Percentiles rank a stretch among this genome's conserved stretches.
phyloP scores from a whole-genome alignment of 92 coral and sea anemone genomes.

The Epizoanthus scotinus region DNA sequence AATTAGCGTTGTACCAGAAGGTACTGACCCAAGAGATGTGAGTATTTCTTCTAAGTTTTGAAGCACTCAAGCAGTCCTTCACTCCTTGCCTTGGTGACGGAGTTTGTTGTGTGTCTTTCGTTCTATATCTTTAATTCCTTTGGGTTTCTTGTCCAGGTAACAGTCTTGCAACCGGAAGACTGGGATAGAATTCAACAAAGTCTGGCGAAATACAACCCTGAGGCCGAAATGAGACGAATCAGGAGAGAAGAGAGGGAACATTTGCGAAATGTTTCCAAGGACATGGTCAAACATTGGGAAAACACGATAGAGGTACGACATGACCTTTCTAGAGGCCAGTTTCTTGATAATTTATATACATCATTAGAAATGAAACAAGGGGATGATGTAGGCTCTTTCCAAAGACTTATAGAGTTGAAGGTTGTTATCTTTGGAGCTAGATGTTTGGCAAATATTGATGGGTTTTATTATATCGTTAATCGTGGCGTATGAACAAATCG shows the following conservation, averaged over 20 bases:
- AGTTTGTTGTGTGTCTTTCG: not conserved
- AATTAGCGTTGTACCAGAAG: slow-evolving; percentile 81
- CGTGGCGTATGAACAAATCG: no score
- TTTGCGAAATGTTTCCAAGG: slow-evolving; percentile 80
- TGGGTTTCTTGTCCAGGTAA: slow-evolving; percentile 59
- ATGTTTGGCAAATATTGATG: no score
- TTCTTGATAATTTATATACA: not conserved
- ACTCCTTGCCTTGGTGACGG: not conserved
- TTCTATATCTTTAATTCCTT: slow-evolving; percentile 1
- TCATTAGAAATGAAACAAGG: not conserved
- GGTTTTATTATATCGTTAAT: no score
- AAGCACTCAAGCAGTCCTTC: not conserved
- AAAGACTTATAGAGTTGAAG: not conserved
- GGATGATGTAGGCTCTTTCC: not conserved
- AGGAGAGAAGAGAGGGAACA: slow-evolving; percentile 76
- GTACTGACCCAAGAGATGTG: slow-evolving; percentile 91
- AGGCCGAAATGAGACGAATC: slow-evolving; percentile 79
- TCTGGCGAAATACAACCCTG: slow-evolving; percentile 85
- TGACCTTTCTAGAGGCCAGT: not conserved
- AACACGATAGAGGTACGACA: slow-evolving; percentile 91
- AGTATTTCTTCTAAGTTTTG: slow-evolving; percentile 14
- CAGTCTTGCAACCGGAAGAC: slow-evolving; percentile 90
- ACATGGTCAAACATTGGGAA: slow-evolving; percentile 93
- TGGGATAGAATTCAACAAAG: slow-evolving; percentile 97
- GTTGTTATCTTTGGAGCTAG: slow-evolving; percentile 3